phyloP scores from a whole-genome alignment of 2,113 vertebrate species.

The Aptenodytes patagonicus region DNA sequence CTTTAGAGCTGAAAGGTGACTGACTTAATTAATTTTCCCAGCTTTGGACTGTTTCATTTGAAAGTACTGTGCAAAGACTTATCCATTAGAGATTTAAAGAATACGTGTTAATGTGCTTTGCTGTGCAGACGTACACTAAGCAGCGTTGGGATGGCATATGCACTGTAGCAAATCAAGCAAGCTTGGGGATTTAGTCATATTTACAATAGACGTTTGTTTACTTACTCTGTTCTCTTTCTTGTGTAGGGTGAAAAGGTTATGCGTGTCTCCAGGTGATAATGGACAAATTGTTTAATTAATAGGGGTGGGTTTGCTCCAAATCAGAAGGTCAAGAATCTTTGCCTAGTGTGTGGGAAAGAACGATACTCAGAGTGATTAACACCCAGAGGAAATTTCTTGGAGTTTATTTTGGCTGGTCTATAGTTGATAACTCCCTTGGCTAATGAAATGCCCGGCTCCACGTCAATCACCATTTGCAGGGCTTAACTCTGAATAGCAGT shows the following conservation, averaged over 20 bases:
- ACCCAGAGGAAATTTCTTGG: conserved; percentile 36
- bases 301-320: neutral
- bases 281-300: conserved; percentile 56
- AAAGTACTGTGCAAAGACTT: neutral
- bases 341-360: conserved; percentile 21
- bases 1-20: neutral
- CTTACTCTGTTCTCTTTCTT: neutral
- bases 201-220: conserved; percentile 6
- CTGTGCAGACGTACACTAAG: neutral
- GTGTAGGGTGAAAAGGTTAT: neutral
- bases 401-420: conserved; percentile 56
- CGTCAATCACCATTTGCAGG: conserved; percentile 36
- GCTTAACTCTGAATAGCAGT: conserved; percentile 20
- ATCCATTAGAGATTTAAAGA: neutral
- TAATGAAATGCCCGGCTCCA: neutral
- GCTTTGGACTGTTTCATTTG: neutral
- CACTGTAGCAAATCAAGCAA: neutral
- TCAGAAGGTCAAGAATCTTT: conserved; percentile 33
- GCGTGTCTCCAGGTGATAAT: conserved; percentile 32
- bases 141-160: neutral
- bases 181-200: conserved; percentile 1
- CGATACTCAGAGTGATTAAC: conserved; percentile 19
- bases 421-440: conserved; percentile 28
- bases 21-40: neutral
- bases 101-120: neutral